These are phyloP conservation scores for Serripes groenlandicus DNA, from an alignment of 2,888 invertebrate species.

Conservation along the genomic window DNA sequence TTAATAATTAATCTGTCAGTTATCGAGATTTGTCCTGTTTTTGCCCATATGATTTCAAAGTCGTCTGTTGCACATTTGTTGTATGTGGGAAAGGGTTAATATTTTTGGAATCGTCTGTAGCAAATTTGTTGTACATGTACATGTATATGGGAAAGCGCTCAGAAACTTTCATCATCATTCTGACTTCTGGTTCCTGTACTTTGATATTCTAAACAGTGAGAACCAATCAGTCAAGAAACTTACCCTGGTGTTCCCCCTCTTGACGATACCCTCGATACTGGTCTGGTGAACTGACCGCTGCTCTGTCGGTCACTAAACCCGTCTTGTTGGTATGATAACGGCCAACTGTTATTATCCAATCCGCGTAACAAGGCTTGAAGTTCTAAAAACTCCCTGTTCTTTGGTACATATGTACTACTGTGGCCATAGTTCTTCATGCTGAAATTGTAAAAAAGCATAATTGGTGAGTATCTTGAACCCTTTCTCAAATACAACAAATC, in stretches of 20 bases:
- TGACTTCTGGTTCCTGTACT: not conserved
- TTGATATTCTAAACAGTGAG: not conserved
- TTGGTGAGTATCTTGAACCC: no score
- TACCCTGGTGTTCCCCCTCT: conserved; percentile 66
- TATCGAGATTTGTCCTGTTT: no score
- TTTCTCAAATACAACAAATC: not conserved
- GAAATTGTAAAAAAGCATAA: conserved; percentile 19
- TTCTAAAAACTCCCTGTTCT: conserved; percentile 73
- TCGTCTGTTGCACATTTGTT: no score
- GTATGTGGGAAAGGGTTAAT: no score
- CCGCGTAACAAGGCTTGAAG: conserved; percentile 76
- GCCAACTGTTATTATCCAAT: conserved; percentile 71
- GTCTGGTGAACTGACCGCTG: conserved; percentile 67
- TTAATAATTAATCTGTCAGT: no score
- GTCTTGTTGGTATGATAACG: conserved; percentile 59
- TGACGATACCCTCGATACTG: conserved; percentile 67
- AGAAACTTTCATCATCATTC: not conserved
- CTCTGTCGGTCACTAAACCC: conserved; percentile 38
- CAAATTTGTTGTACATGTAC: no score
- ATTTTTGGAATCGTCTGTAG: no score
- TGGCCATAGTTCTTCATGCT: conserved; percentile 53
- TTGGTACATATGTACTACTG: conserved; percentile 68
- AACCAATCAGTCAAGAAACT: conserved; percentile 10
- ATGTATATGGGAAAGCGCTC: no score
- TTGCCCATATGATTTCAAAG: no score